Percentiles rank a stretch among this genome's conserved stretches.
Evolutionary conservation across 2,888 invertebrate genomes (phyloP).

Genomic region (Aleiodes alternator): DNA sequence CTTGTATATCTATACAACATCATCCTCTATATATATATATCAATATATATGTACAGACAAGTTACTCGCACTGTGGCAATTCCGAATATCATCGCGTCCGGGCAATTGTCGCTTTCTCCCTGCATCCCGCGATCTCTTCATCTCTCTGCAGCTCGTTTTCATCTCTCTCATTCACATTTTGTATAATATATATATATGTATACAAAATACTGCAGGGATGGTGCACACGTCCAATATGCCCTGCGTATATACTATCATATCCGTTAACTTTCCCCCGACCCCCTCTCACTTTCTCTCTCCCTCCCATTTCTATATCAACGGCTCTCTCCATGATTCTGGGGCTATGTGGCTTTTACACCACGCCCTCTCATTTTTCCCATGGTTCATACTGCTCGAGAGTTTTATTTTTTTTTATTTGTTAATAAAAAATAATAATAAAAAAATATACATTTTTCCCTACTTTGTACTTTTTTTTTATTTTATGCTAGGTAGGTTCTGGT

Average conservation of each 20-base stretch:
- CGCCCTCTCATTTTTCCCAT: slow-evolving; percentile 53
- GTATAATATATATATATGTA: neutral
- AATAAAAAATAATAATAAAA: too few relatives aligned
- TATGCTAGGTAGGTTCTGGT: slow-evolving; percentile 27
- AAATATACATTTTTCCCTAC: slow-evolving; percentile 18
- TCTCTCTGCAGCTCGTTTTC: slow-evolving; percentile 53
- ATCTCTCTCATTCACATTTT: slow-evolving; percentile 51
- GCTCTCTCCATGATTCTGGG: slow-evolving; percentile 40
- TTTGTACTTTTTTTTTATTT: slow-evolving; percentile 12
- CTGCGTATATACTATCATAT: slow-evolving; percentile 28
- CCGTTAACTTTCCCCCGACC: slow-evolving; percentile 43
- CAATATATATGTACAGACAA: slow-evolving; percentile 59
- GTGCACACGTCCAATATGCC: slow-evolving; percentile 21
- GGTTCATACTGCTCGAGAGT: slow-evolving; percentile 41
- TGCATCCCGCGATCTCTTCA: neutral
- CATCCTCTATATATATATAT: slow-evolving; percentile 46
- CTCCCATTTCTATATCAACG: neutral
- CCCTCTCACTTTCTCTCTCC: neutral
- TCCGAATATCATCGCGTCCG: slow-evolving; percentile 69
- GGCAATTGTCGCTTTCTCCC: slow-evolving; percentile 58
- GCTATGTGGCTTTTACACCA: slow-evolving; percentile 54
- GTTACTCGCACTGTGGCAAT: slow-evolving; percentile 63
- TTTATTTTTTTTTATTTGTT: slow-evolving; percentile 29
- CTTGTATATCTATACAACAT: slow-evolving; percentile 69
- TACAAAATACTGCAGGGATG: slow-evolving; percentile 27